Conservation (phyloP, 2,888 invertebrate species). For the Fabriciana adippe region DNA sequence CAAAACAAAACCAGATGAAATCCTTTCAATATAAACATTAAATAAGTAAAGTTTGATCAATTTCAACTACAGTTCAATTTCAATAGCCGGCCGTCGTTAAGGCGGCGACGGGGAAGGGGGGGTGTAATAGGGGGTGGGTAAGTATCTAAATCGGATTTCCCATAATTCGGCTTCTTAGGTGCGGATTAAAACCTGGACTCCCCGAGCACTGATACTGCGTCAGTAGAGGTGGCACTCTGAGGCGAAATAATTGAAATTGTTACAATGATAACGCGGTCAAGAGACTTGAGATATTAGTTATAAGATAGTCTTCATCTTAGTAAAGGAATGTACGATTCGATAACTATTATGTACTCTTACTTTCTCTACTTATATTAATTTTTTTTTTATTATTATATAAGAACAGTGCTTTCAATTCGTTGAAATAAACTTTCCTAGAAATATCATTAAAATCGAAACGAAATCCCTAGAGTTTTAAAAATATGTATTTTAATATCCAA, state of each 20-base stretch:
- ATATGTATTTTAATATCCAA: too few species aligned
- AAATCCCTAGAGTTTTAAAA: too few species aligned
- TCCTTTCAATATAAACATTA: conserved; percentile 11
- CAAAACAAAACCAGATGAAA: too few species aligned
- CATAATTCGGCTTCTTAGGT: conserved; percentile 35
- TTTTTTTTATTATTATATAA: too few species aligned
- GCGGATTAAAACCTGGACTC: conserved; percentile 33
- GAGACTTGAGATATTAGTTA: conserved; percentile 6
- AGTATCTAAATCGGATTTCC: conserved; percentile 34
- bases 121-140: not conserved
- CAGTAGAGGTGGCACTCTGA: conserved; percentile 24
- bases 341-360: too few species aligned
- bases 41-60: conserved; percentile 22
- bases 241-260: conserved; percentile 25
- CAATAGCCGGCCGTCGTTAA: conserved; percentile 27
- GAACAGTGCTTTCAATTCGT: too few species aligned
- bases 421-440: too few species aligned
- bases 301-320: not conserved
- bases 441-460: too few species aligned
- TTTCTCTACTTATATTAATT: too few species aligned
- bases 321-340: not conserved
- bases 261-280: conserved; percentile 13
- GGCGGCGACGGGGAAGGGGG: conserved; percentile 3
- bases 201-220: conserved; percentile 23
- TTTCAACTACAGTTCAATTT: conserved; percentile 29